phyloP scores from a whole-genome alignment of 64 coral and sea anemone species.

The Stylophora pistillata region DNA sequence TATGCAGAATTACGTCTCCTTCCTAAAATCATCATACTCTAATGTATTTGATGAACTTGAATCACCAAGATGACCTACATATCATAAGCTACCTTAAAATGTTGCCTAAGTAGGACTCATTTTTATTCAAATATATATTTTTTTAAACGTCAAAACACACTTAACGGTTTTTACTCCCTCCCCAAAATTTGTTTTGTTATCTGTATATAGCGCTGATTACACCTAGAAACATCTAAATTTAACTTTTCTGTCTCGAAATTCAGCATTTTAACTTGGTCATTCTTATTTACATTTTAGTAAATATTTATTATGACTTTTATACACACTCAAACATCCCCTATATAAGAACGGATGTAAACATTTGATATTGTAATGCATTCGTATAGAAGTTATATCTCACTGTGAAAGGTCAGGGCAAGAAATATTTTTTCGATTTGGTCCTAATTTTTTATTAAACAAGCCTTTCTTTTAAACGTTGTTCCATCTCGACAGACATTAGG shows the following conservation, averaged over 20 bases:
- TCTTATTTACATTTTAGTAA: not conserved
- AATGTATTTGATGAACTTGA: constrained; percentile 97
- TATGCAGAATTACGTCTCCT: constrained; percentile 98
- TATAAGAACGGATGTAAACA: not conserved
- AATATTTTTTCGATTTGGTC: not conserved
- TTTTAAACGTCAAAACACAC: constrained; percentile 1
- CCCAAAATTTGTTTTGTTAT: no score
- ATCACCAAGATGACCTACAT: constrained; percentile 45
- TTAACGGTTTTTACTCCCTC: no score
- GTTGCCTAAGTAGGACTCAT: not conserved
- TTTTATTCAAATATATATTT: constrained; percentile 24
- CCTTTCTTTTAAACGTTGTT: no score
- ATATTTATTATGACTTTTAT: constrained; percentile 11
- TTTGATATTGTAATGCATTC: not conserved
- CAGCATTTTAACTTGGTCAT: no score
- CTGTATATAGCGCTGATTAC: no score
- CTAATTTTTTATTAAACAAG: not conserved
- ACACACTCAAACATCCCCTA: not conserved
- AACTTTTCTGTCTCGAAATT: no score
- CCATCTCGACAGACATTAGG: no score
- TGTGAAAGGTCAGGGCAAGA: not conserved
- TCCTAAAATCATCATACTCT: constrained; percentile 96
- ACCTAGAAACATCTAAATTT: no score
- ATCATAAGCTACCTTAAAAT: not conserved
- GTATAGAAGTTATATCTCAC: not conserved